phyloP scores from a whole-genome alignment of 2,113 vertebrate genomes.

The Heteronetta atricapilla region DNA sequence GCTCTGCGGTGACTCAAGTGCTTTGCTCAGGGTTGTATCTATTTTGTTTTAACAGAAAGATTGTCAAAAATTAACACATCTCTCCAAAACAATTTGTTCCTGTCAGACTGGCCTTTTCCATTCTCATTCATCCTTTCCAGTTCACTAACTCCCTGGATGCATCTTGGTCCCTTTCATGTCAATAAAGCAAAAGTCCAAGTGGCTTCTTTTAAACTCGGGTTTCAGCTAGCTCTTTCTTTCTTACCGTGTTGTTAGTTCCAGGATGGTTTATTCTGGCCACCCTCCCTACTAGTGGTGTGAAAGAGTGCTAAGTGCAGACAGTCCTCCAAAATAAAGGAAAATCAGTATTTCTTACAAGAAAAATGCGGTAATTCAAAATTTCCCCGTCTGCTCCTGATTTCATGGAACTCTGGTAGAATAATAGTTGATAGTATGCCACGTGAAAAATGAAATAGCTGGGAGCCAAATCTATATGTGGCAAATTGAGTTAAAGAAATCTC shows the following conservation, averaged over 20 bases:
- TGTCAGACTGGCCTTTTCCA: constrained; percentile 62
- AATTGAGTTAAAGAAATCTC: constrained; percentile 65
- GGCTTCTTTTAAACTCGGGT: not conserved
- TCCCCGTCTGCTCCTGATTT: constrained; percentile 25
- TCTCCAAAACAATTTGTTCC: constrained; percentile 63
- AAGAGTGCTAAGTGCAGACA: not conserved
- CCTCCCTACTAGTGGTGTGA: not conserved
- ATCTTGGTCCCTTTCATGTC: constrained; percentile 3
- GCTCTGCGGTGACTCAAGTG: not conserved
- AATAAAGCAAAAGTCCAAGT: not conserved
- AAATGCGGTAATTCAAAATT: constrained; percentile 38
- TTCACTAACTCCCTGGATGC: not conserved
- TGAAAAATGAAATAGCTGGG: constrained; percentile 71
- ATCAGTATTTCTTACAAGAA: constrained; percentile 9
- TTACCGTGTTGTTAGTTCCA: not conserved
- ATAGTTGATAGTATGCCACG: constrained; percentile 48
- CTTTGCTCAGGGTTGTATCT: constrained; percentile 62
- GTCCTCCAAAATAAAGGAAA: not conserved
- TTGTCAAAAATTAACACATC: constrained; percentile 70
- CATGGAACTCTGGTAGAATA: not conserved
- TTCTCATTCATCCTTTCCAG: constrained; percentile 52
- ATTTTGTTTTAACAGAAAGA: constrained; percentile 59
- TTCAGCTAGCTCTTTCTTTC: not conserved
- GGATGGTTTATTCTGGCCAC: not conserved
- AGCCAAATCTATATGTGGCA: constrained; percentile 67